Conservation (phyloP, 2,888 invertebrate genomes). For the Cantharis lateralis region DNA sequence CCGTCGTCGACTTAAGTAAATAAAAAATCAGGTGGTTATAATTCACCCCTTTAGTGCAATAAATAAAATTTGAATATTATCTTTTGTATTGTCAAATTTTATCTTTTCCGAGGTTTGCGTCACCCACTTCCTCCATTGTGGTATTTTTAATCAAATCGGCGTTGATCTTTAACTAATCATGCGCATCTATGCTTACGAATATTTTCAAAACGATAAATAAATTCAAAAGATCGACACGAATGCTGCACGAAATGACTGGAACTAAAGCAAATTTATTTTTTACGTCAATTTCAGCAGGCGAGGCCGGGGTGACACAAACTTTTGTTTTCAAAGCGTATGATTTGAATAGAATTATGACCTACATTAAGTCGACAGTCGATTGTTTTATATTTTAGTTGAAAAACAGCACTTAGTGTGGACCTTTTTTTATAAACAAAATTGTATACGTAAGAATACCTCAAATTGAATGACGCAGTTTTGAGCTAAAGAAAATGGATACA, state of each 20-base stretch:
- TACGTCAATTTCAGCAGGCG: no score
- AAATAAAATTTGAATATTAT: neutral
- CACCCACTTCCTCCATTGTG: neutral
- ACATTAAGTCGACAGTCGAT: neutral
- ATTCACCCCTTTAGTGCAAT: neutral
- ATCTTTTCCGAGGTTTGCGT: neutral
- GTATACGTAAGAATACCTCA: conserved; percentile 72
- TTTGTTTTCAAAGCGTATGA: neutral
- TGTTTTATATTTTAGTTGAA: neutral
- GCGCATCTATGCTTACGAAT: no score
- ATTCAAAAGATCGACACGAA: no score
- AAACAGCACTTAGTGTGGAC: neutral
- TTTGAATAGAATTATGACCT: neutral
- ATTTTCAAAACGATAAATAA: no score
- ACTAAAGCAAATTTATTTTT: no score
- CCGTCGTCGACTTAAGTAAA: neutral
- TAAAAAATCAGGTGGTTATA: neutral
- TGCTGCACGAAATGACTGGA: no score
- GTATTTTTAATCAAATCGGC: neutral
- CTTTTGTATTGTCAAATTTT: neutral
- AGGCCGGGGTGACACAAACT: neutral
- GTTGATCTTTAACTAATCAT: no score
- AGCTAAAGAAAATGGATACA: conserved; percentile 5
- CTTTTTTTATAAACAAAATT: conserved; percentile 49
- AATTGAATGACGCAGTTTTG: conserved; percentile 28